These are phyloP conservation scores for Diachrysia chrysitis DNA, from an alignment of 2,888 invertebrate genomes.

Conservation along the genomic window DNA sequence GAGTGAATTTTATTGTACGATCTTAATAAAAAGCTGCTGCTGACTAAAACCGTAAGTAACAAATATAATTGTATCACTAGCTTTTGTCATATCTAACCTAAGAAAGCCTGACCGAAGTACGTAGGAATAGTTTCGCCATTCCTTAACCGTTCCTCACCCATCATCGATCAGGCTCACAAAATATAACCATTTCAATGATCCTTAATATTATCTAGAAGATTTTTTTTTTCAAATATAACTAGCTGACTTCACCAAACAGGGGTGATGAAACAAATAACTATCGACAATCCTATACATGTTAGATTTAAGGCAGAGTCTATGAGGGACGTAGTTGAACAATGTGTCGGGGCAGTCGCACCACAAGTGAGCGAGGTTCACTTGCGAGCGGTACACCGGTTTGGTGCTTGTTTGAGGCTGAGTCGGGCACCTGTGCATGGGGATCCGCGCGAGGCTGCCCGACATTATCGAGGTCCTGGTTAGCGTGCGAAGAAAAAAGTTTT, in stretches of 20 bases:
- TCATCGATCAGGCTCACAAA: too few relatives aligned
- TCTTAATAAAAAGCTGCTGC: neutral
- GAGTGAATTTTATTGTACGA: neutral
- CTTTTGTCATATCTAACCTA: too few relatives aligned
- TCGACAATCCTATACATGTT: constrained; percentile 73
- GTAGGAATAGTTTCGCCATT: too few relatives aligned
- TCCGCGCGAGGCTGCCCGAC: constrained; percentile 85
- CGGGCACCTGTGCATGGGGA: constrained; percentile 88
- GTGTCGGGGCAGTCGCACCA: constrained; percentile 83
- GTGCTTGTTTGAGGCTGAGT: constrained; percentile 52
- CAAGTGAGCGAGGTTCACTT: constrained; percentile 64
- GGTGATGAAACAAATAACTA: constrained; percentile 80
- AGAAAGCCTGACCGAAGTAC: too few relatives aligned
- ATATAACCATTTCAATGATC: too few relatives aligned
- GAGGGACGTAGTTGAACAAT: constrained; percentile 77
- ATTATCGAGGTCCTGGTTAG: constrained; percentile 85
- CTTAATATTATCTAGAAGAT: neutral
- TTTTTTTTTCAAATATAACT: constrained; percentile 75
- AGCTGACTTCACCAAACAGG: constrained; percentile 77
- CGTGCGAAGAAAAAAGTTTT: constrained; percentile 75
- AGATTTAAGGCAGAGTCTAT: constrained; percentile 78
- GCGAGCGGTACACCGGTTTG: constrained; percentile 60
- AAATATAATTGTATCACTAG: too few relatives aligned
- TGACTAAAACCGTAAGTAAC: neutral
- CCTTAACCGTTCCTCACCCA: too few relatives aligned